Evolutionary conservation across 2,888 invertebrate species (phyloP), one percentile per base, ranked within the genome.

Genomic region (Hirtodrosophila duncani): DNA sequence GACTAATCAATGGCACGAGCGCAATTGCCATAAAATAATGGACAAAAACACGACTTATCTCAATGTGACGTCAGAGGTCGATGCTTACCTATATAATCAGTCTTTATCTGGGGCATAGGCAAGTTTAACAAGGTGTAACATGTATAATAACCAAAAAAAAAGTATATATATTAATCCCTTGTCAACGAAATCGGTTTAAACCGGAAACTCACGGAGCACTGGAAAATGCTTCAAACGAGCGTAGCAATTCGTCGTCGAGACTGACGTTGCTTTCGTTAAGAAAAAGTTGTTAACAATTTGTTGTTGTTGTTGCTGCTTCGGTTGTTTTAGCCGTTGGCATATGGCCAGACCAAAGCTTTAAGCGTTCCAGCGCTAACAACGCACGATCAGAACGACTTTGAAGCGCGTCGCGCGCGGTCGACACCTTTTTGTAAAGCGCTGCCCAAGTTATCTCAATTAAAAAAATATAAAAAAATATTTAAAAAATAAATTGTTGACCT

Each of bases 311-410:
- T 30, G 30, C 8, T 10, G 39, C 29, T 38, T 38, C 27, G 41
- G 5, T 34, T 55, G 20, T 44, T 59, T 24, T 17, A 27, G 33
- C 10, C 20, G 23, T 16, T 29, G 61, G 51, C 56, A 63, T 44
- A 37, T 27, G 63, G 61, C 33, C 44, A 51, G 46, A 27, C 39
- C 56, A 63, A 81, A 77, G 82, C 81, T 83, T 81, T 77, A 74
- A 81, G 74, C 74, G 67, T 50, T 67, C 57, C 58, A 71, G 57
- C 70, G 65, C 60, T 63, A 57, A 66, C 61, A 61, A 60, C 51
- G 44, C 52, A 63, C 77, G 81, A 81, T 84, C 84, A 84, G 83
- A 84, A 84, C 75, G 63, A 83, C 69, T 83, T 84, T 70, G 67
- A 64, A 83, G 77, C 72, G 83, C 70, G 75, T 67, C 67, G 83